phyloP scores from a whole-genome alignment of 2,797 vertebrate genomes.

The Heterohyrax brucei region DNA sequence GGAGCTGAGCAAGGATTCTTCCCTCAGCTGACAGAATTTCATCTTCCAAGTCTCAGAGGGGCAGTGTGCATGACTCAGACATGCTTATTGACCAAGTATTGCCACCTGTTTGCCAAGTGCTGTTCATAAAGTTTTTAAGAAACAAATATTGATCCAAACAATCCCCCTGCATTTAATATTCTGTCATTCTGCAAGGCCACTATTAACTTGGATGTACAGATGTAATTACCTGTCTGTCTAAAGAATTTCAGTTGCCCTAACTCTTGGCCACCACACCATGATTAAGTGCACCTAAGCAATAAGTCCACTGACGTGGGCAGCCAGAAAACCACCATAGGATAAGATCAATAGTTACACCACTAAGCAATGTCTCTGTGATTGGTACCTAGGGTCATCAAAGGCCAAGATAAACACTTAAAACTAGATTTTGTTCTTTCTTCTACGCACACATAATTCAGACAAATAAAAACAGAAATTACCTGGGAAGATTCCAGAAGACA shows the following conservation, averaged over 20 bases:
- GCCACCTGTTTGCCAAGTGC: slow-evolving; percentile 76
- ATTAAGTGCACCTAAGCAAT: slow-evolving; percentile 80
- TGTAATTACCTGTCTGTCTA: slow-evolving; percentile 81
- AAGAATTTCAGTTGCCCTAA: slow-evolving; percentile 72
- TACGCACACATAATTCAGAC: background rate
- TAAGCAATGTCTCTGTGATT: slow-evolving; percentile 61
- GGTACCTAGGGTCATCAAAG: slow-evolving; percentile 24
- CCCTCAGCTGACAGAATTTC: background rate
- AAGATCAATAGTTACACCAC: slow-evolving; percentile 71
- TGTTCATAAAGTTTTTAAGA: slow-evolving; percentile 86
- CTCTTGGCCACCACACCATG: slow-evolving; percentile 66
- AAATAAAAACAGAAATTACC: slow-evolving; percentile 60
- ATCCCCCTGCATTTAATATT: slow-evolving; percentile 87
- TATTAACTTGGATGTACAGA: slow-evolving; percentile 86
- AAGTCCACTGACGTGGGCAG: slow-evolving; percentile 64
- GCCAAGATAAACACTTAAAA: background rate
- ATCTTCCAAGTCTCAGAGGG: slow-evolving; percentile 26
- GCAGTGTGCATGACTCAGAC: background rate
- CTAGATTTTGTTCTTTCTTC: slow-evolving; percentile 21
- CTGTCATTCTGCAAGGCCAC: slow-evolving; percentile 86
- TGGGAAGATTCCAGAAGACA: background rate
- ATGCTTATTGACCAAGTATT: slow-evolving; percentile 74
- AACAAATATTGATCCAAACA: slow-evolving; percentile 87
- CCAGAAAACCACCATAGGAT: slow-evolving; percentile 73
- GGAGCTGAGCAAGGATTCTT: background rate